phyloP scores from a whole-genome alignment of 2,888 invertebrate species.

The Dolomedes plantarius region DNA sequence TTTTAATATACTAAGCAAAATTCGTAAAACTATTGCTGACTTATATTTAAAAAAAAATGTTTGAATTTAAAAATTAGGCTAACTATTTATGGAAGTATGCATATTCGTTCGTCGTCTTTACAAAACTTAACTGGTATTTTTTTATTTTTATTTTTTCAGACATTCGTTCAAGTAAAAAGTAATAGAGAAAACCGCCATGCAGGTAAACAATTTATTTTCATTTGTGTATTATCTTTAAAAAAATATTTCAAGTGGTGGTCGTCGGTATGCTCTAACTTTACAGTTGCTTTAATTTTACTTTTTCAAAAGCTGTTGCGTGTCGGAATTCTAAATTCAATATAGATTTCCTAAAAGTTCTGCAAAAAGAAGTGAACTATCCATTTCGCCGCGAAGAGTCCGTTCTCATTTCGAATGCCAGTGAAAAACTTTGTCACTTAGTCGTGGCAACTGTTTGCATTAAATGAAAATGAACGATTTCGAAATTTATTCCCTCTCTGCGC shows the following conservation, averaged over 20 bases:
- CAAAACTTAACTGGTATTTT: too few relatives aligned
- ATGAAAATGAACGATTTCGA: conserved; percentile 26
- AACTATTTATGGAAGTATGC: too few relatives aligned
- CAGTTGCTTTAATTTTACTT: background rate
- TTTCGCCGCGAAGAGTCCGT: background rate
- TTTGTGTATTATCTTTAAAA: background rate
- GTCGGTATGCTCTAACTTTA: too few relatives aligned
- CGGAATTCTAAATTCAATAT: conserved; percentile 63
- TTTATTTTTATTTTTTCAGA: too few relatives aligned
- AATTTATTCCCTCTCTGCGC: conserved; percentile 8
- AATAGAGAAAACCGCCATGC: conserved; percentile 84
- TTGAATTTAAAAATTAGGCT: too few relatives aligned
- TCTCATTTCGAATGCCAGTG: conserved; percentile 55
- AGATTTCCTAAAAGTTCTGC: conserved; percentile 37
- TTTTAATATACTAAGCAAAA: too few relatives aligned
- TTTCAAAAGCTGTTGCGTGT: conserved; percentile 4
- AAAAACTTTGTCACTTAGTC: conserved; percentile 27
- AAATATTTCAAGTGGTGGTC: background rate
- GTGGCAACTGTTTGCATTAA: conserved; percentile 51
- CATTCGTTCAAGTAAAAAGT: conserved; percentile 84
- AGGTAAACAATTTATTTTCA: conserved; percentile 73
- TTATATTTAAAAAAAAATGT: too few relatives aligned
- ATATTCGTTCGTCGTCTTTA: too few relatives aligned
- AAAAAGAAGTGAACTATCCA: conserved; percentile 19
- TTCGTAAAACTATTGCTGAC: too few relatives aligned